Base-by-base conservation (phyloP, 2,797 vertebrate genomes). In the Microctenopoma steveboyesi region DNA sequence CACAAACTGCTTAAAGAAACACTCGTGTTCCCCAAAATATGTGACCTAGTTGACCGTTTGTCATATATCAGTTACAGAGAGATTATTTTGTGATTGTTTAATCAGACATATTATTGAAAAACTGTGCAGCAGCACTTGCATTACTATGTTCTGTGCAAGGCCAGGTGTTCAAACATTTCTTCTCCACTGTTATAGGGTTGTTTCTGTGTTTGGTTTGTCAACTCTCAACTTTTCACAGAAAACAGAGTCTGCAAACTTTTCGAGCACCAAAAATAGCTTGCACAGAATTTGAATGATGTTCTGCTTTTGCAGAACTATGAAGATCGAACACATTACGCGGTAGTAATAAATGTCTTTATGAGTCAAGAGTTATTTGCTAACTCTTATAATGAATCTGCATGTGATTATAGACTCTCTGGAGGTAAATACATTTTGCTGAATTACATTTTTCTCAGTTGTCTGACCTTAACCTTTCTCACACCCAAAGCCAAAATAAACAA, bases 221-320 rank as follows among this genome's bases (percentile, higher is more conserved):
- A 63, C 73, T 72, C 13, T 61, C 35, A 74, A 62, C 54, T 27
- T 46, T 86, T 69, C 70, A 58, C n/a, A 68, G 70, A 72, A 80
- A 85, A 67, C 7, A 59, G n/a, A 42, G 64, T 74, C 39, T 54
- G 62, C 49, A 72, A 72, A 78, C 58, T 53, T 49, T 61, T 37
- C 2, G 22, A 30, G 37, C 2, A 10, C 66, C 46, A 70, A 71
- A 84, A 78, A 72, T 67, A 86, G 18, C 40, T 30, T 67, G 72
- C 47, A 1, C 50, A 46, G 35, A 81, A 75, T 51, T 69, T 5
- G 67, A 42, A 69, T 49, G n/a, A 18, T 45, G 25, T 25, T 77
- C 61, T 72, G 52, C 35, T 56, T 72, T 69, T 42, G 3, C 49
- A 49, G 61, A 49, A 49, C 55, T 61, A 49, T 35, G 49, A 81